A percentile compares a stretch with the other conserved stretches of the same genome.
These are phyloP conservation scores for Meda fulgida DNA, from an alignment of 2,797 vertebrate species.

Conservation along the genomic window DNA sequence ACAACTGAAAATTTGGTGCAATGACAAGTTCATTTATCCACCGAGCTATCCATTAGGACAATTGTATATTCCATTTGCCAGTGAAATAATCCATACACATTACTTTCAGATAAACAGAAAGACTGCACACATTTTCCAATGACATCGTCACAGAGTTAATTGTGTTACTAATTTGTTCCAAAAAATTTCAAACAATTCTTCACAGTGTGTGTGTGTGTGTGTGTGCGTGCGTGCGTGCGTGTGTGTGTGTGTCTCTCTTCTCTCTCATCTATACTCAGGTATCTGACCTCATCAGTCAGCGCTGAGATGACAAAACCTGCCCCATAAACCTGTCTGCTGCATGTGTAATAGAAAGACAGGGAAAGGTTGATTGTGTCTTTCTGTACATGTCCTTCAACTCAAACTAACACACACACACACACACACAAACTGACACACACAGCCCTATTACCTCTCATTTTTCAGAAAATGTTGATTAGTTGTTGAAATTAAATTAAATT, in stretches of 20 bases:
- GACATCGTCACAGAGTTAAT: not conserved
- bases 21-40: not conserved
- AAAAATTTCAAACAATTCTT: not conserved
- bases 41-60: not conserved
- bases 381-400: constrained; percentile 27
- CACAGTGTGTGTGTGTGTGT: no score
- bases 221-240: not conserved
- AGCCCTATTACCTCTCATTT: no score
- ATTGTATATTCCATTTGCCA: not conserved
- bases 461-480: no score
- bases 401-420: not conserved
- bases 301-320: constrained; percentile 9
- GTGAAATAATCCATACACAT: not conserved
- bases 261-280: constrained; percentile 16
- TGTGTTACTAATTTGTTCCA: not conserved
- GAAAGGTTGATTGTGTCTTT: constrained; percentile 36
- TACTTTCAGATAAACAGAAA: not conserved
- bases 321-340: constrained; percentile 1
- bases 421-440: not conserved
- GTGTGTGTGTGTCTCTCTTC: not conserved
- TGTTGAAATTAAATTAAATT: no score
- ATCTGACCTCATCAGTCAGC: constrained; percentile 36
- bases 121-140: not conserved
- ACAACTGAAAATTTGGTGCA: not conserved
- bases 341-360: constrained; percentile 17